phyloP scores from a whole-genome alignment of 2,888 invertebrate genomes.

The Hecatera dysodea region DNA sequence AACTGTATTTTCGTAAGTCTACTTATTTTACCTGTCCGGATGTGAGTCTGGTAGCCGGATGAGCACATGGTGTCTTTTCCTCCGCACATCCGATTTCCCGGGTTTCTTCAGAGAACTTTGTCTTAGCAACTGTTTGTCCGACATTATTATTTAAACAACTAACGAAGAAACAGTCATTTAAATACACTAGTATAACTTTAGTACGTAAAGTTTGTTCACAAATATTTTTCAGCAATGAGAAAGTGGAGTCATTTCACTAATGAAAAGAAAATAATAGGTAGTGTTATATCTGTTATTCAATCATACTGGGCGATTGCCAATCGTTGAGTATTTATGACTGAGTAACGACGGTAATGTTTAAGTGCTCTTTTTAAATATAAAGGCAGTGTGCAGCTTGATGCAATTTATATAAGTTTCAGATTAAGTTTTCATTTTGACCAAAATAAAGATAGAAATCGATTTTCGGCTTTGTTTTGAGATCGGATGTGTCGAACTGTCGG shows the following conservation, averaged over 20 bases:
- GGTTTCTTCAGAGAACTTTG: constrained; percentile 80
- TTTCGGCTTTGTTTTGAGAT: not conserved
- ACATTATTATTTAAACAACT: constrained; percentile 68
- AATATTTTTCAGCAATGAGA: not conserved
- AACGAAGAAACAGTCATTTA: not conserved
- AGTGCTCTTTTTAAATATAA: constrained; percentile 3
- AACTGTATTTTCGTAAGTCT: not conserved
- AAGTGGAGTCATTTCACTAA: not conserved
- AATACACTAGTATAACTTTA: constrained; percentile 7
- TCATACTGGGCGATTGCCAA: constrained; percentile 6
- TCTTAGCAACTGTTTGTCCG: constrained; percentile 78
- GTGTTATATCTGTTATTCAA: not conserved
- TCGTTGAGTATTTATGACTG: not conserved
- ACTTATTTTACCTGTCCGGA: constrained; percentile 71
- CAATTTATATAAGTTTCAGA: not conserved
- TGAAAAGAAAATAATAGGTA: not conserved
- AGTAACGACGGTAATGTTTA: not conserved
- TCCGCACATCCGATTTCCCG: constrained; percentile 66
- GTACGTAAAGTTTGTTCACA: not conserved
- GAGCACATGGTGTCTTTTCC: constrained; percentile 79
- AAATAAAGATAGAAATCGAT: not conserved
- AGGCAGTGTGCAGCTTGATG: not conserved
- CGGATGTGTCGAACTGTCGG: not conserved
- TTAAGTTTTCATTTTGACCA: not conserved
- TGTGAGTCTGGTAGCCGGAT: constrained; percentile 80